Base-by-base conservation (phyloP, 2,797 vertebrate genomes). In the Dryobates pubescens region DNA sequence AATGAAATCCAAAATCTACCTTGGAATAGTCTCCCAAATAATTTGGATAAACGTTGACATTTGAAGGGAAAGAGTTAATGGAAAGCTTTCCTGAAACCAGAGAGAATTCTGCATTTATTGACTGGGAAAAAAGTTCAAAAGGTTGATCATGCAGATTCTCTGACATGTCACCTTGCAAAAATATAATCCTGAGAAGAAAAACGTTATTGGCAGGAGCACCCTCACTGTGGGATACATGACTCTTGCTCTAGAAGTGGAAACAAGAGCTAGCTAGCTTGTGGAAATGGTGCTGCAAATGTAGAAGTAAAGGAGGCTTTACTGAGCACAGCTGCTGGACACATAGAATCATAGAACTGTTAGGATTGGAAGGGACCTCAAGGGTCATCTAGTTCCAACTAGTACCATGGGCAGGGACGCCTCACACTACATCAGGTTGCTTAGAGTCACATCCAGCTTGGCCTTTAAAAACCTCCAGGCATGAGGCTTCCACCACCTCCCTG, bases 241-340 rank as follows among this genome's bases (percentile, higher is more conserved):
- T 30, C 69, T 58, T 86, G 23, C 51, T 82, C 38, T 87, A 70
- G 63, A 87, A 94, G 45, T 75, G 16, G 27, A 26, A 94, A 65
- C 69, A 89, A 82, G 84, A 94, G 7, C 38, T 57, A 36, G 36
- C 36, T 36, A 36, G 59, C 88, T 71, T 87, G 82, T 69, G 92
- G 82, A 75, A 93, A 75, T 49, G 47, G 65, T 65, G 45, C 47
- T 69, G 69, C 41, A 72, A 89, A 92, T 43, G 65, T 58, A 85
- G 90, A 61, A 89, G 88, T 80, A 90, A 85, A 82, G 84, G 78
- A 94, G 63, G 65, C 85, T 95, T 93, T 85, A 78, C 76, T 1
- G 5, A 92, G 18, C 34, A 14, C 38, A n/a, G 24, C 9, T 77
- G 87, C 56, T 89, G 87, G 65, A 72, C 26, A 27, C 17, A 94